phyloP scores from a whole-genome alignment of 1,140 invertebrate genomes.

The Alviniconcha marisindica region DNA sequence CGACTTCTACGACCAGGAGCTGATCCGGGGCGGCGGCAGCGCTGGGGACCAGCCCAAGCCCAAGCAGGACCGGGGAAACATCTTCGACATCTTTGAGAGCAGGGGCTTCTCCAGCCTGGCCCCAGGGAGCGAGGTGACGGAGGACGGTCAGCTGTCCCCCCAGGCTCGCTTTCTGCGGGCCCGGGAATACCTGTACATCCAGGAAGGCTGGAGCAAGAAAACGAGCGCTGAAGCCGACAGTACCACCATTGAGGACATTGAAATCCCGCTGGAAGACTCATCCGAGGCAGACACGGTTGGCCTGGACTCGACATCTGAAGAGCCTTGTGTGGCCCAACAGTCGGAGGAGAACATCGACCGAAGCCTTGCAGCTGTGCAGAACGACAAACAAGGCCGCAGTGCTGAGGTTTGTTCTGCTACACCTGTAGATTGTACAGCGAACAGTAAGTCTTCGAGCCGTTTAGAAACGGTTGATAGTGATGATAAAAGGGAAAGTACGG shows the following conservation, averaged over 20 bases:
- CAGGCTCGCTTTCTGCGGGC: conserved; percentile 44
- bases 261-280: not conserved
- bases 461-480: too few relatives aligned
- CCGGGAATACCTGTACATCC: conserved; percentile 50
- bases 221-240: conserved; percentile 62
- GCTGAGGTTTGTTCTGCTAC: too few relatives aligned
- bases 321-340: too few relatives aligned
- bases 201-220: conserved; percentile 50
- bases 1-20: conserved; percentile 61
- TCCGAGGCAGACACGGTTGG: not conserved
- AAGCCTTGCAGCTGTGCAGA: too few relatives aligned
- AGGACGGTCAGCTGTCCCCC: conserved; percentile 22
- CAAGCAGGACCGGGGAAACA: conserved; percentile 54
- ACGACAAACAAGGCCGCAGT: too few relatives aligned
- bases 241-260: conserved; percentile 56
- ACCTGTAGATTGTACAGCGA: too few relatives aligned
- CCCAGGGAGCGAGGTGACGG: not conserved
- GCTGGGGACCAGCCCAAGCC: not conserved
- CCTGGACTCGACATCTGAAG: not conserved
- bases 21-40: conserved; percentile 23
- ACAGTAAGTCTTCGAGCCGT: too few relatives aligned
- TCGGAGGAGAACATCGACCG: too few relatives aligned
- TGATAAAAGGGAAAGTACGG: too few relatives aligned
- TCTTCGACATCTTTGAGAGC: conserved; percentile 61
- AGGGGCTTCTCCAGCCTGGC: conserved; percentile 46